A percentile compares a stretch with the other conserved stretches of the same genome.
Evolutionary conservation across 2,113 vertebrate species (phyloP).

Genomic region (Ciconia stormi): DNA sequence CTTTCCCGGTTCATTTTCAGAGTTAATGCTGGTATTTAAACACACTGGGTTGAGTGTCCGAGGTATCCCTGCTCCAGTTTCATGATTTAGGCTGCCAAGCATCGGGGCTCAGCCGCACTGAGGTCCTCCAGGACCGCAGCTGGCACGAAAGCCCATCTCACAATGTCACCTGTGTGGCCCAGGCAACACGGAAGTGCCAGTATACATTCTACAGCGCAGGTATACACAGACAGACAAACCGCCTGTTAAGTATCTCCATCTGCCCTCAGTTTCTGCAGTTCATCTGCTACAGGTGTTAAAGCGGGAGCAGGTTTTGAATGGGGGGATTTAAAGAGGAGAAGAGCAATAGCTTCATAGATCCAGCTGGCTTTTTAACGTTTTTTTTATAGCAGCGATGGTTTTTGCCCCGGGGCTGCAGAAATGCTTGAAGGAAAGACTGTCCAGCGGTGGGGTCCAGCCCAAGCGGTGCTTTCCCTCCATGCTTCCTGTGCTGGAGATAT

Average conservation of each 20-base stretch:
- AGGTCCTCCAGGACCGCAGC: fast-evolving
- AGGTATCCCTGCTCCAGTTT: neutral
- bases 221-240: neutral
- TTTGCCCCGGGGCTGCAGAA: neutral
- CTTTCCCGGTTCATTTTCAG: neutral
- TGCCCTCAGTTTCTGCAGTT: neutral
- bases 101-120: fast-evolving
- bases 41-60: neutral
- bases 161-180: neutral
- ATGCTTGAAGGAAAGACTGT: neutral
- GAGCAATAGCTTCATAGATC: neutral
- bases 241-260: neutral
- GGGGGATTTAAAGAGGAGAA: neutral
- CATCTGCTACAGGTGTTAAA: neutral
- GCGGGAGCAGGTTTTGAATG: neutral
- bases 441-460: neutral
- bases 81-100: neutral
- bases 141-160: neutral
- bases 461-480: neutral
- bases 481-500: neutral
- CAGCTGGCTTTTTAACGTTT: neutral
- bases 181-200: neutral
- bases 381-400: neutral
- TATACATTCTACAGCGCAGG: fast-evolving
- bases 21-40: neutral